Evolutionary conservation across 92 coral and sea anemone genomes (phyloP).

Genomic region (Epizoanthus rinbou): DNA sequence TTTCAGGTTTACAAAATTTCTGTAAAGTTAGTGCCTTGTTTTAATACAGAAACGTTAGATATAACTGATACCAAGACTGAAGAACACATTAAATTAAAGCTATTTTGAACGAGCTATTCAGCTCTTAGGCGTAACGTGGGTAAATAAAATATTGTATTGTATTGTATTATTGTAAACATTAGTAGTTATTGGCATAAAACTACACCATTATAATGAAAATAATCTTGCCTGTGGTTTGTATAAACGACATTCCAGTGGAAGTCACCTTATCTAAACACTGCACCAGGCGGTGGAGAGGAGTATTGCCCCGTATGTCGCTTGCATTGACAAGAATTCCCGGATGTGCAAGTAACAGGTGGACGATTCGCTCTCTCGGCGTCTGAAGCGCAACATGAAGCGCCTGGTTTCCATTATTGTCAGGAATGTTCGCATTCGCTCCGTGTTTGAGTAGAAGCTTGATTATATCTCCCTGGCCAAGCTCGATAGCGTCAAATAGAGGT

Average conservation of each 20-base stretch:
- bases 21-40: no score
- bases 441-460: slow-evolving; percentile 11
- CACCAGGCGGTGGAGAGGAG: slow-evolving; percentile 11
- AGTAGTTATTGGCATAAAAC: no score
- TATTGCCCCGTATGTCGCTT: slow-evolving; percentile 7
- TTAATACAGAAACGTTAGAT: no score
- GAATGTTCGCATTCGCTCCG: slow-evolving; percentile 26
- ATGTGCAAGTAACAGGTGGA: not conserved
- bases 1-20: no score
- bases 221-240: slow-evolving; percentile 2
- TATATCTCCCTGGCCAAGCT: slow-evolving; percentile 15
- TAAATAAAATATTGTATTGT: no score
- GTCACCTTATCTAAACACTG: slow-evolving; percentile 12
- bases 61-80: no score
- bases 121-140: no score
- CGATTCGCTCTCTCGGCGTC: not conserved
- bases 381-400: slow-evolving; percentile 28
- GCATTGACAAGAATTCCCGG: slow-evolving; percentile 25
- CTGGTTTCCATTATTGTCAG: slow-evolving; percentile 24
- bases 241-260: not conserved
- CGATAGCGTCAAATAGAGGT: slow-evolving; percentile 49
- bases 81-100: no score
- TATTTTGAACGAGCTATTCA: no score
- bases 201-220: no score
- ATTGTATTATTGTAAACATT: no score